Evolutionary conservation across 2,797 vertebrate genomes (phyloP), one percentile per base, ranked within the genome.

Genomic region (Tokudaia tokunoshimensis): DNA sequence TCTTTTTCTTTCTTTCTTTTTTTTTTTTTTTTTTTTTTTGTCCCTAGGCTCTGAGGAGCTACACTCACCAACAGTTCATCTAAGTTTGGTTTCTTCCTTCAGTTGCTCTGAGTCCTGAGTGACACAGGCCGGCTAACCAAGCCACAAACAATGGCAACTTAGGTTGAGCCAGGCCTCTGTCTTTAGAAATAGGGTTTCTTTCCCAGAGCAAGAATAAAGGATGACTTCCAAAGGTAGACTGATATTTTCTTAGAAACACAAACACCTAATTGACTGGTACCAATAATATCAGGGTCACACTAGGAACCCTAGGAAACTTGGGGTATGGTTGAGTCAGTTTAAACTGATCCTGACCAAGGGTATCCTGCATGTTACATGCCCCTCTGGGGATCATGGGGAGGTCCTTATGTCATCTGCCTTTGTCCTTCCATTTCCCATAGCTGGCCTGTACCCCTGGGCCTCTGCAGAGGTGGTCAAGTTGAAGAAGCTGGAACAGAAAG

Each of bases 111-210:
- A 70, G 9, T 2, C 47, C 44, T 70, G 14, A 41, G 0, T 8
- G 24, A 57, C 50, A 11, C 1, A 3, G 0, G 4, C 44, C 31
- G 4, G 13, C 5, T 0, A 6, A 47, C 52, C 47, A 15, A 15
- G 22, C 59, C 9, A 2, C 0, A 0, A 0, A 0, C 1, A 0
- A 4, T 4, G 14, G 34, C 61, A 1, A 2, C 37, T 4, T 2
- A 3, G 37, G 50, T n/a, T 15, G 47, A 47, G 57, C 47, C 0
- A 0, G 31, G 17, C 55, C 47, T 0, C 72, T 19, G 19, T 19
- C 7, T 41, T 0, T 9, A 52, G 79, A 47, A 20, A 41, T 0
- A 10, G 47, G 15, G n/a, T 63, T 70, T 57, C 37, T 85, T 50
- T n/a, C 65, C 50, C 65, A 22, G 50, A 57, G 55, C 34, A 34